Base-by-base conservation (phyloP, 2,888 invertebrate species). In the Brachyopa scutellaris region DNA sequence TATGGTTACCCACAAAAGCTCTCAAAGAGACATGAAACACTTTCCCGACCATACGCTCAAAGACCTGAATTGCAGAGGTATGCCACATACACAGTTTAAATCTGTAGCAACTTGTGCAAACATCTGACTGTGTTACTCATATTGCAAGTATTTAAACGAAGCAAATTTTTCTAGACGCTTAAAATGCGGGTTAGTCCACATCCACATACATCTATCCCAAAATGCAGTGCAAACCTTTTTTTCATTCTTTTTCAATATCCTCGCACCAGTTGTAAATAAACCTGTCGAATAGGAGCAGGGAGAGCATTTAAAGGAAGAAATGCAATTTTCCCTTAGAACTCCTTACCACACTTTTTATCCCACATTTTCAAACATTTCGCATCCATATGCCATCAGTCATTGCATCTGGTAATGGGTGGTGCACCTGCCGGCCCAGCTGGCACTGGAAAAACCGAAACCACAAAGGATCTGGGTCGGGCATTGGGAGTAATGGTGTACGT, bases 401-500 rank as follows among this genome's bases (percentile, higher is more conserved):
- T 97, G 73, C 98, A 98, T 91, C 92, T 99, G 87, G 93, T 97
- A 84, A 97, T 98, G 97, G 98, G 98, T 64, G 97, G 98, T 26
- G 98, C 98, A 9, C 98, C 98, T 1, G 97, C 98, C 7, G 98
- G 98, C 0, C 98, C 98, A 0, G 98, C 98, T 6, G 97, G 97
- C 61, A 98, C 98, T 0, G 98, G 98, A 1, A 99, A 98, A 92
- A 98, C 98, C 0, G 98, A 99, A 92, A 99, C 98, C 0, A 98
- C 98, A 1, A 99, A 99, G 91, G 99, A 99, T 92, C 92, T 99
- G 86, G 98, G 98, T 9, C 93, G 97, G 89, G 97, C 98, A n/a
- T 92, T 99, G 23, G 98, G 98, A 67, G 95, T 98, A 88, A 97
- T 98, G 97, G 98, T 98, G 49, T 98, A 98, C 88, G 98, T 98